Percentiles rank a stretch among this genome's conserved stretches.
These are phyloP conservation scores for Misgurnus anguillicaudatus DNA, from an alignment of 2,113 vertebrate genomes.

Conservation along the genomic window DNA sequence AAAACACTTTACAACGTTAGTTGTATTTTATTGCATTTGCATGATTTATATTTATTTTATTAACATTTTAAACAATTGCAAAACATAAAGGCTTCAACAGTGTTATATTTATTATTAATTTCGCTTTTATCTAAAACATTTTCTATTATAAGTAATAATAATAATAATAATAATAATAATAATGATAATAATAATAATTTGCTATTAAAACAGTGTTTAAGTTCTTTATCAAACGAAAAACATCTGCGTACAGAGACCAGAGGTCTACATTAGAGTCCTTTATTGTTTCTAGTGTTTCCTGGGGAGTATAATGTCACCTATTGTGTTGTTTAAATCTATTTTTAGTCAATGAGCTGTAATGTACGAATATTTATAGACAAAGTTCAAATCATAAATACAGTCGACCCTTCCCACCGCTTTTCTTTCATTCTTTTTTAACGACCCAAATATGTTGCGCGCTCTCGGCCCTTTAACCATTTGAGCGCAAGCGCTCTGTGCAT, in stretches of 20 bases:
- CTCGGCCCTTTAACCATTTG: conserved; percentile 22
- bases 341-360: conserved; percentile 17
- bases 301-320: conserved; percentile 7
- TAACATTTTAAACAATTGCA: too few relatives aligned
- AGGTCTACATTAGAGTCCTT: background rate
- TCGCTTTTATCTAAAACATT: background rate
- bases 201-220: background rate
- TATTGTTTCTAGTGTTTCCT: conserved; percentile 26
- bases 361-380: conserved; percentile 62
- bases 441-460: conserved; percentile 52
- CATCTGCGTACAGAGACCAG: background rate
- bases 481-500: conserved; percentile 2
- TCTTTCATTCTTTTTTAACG: conserved; percentile 8
- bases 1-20: background rate
- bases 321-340: conserved; percentile 24
- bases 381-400: conserved; percentile 45
- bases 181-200: background rate
- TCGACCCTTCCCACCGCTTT: conserved; percentile 41
- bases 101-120: too few relatives aligned
- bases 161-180: background rate
- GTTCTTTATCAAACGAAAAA: background rate
- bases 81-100: too few relatives aligned
- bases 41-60: background rate
- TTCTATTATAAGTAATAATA: too few relatives aligned
- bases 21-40: background rate